These are phyloP conservation scores for Lysiphlebus fabarum DNA, from an alignment of 1,140 invertebrate genomes.

Conservation along the genomic window DNA sequence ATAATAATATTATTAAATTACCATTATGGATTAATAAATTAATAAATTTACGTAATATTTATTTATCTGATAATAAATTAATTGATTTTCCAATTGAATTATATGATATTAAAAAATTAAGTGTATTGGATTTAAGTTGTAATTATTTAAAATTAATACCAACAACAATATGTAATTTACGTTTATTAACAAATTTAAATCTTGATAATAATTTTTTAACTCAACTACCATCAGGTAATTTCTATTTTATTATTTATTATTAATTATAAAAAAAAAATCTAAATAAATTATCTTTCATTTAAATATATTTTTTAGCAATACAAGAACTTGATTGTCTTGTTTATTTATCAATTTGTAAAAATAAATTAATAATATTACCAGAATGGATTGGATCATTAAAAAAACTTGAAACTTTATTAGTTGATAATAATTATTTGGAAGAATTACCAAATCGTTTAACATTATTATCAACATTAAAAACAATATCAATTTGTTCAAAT, in stretches of 20 bases:
- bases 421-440: constrained; percentile 40
- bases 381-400: constrained; percentile 44
- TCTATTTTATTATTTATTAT: constrained; percentile 3
- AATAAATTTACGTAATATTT: constrained; percentile 41
- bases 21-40: constrained; percentile 41
- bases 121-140: constrained; percentile 39
- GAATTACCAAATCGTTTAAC: constrained; percentile 46
- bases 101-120: constrained; percentile 32
- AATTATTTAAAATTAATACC: constrained; percentile 37
- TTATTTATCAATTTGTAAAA: constrained; percentile 36
- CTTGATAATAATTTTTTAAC: constrained; percentile 39
- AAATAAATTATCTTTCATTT: constrained; percentile 10
- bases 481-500: constrained; percentile 44
- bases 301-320: constrained; percentile 31
- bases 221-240: constrained; percentile 36
- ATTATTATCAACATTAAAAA: constrained; percentile 31
- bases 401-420: constrained; percentile 37
- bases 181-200: constrained; percentile 31
- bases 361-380: constrained; percentile 38
- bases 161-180: constrained; percentile 30
- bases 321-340: constrained; percentile 35
- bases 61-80: constrained; percentile 41
- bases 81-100: constrained; percentile 35
- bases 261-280: neutral
- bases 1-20: constrained; percentile 38